Conservation (phyloP, 2,888 invertebrate genomes). For the Cepaea hortensis region DNA sequence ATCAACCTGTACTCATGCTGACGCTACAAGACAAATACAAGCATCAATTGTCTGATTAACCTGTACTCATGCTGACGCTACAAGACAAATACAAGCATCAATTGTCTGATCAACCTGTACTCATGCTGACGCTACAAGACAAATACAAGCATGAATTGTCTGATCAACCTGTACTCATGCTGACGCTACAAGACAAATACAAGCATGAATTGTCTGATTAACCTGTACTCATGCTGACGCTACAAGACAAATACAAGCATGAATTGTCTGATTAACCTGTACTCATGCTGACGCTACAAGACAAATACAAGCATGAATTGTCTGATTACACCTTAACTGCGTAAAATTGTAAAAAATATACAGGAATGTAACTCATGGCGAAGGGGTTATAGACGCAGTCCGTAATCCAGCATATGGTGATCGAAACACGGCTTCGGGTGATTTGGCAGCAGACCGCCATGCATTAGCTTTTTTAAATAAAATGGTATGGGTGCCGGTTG, state of each 20-base stretch:
- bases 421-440: no score
- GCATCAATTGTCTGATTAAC: not conserved
- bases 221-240: constrained; percentile 37
- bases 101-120: constrained; percentile 18
- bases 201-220: not conserved
- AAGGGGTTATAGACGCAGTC: no score
- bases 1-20: constrained; percentile 37
- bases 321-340: constrained; percentile 12
- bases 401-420: no score
- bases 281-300: constrained; percentile 25
- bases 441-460: no score
- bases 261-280: constrained; percentile 24
- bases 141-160: not conserved
- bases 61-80: constrained; percentile 36
- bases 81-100: not conserved
- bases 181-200: not conserved
- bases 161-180: constrained; percentile 32
- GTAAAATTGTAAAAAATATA: no score
- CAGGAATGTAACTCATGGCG: no score
- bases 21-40: not conserved
- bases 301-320: not conserved
- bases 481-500: no score
- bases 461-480: no score
- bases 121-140: constrained; percentile 19
- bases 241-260: not conserved